Percentiles rank a stretch among this genome's conserved stretches.
Evolutionary conservation across 2,888 invertebrate species (phyloP).

Genomic region (Aleiodes alternator): DNA sequence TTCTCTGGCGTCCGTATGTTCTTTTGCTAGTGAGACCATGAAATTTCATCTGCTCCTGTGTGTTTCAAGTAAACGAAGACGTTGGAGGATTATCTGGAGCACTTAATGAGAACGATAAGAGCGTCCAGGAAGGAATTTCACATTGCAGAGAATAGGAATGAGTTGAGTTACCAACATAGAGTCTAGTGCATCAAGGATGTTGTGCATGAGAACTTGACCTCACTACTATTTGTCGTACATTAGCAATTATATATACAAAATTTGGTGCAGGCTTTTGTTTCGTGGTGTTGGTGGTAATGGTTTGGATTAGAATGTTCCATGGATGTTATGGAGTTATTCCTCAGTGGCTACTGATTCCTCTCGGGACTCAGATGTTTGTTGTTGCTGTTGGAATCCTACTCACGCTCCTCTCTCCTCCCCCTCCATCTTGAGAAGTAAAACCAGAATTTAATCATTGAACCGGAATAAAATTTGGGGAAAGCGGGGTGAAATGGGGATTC

Average conservation of each 20-base stretch:
- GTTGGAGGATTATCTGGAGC: slow-evolving; percentile 32
- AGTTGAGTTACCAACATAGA: not conserved
- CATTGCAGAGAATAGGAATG: slow-evolving; percentile 7
- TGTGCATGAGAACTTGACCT: not conserved
- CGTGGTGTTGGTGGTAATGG: slow-evolving; percentile 1
- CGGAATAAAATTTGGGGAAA: slow-evolving; percentile 3
- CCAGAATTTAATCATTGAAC: slow-evolving; percentile 15
- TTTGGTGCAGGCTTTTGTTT: not conserved
- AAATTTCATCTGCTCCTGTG: not conserved
- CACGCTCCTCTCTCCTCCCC: not conserved
- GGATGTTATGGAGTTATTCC: slow-evolving; percentile 10
- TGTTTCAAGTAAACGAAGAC: slow-evolving; percentile 23
- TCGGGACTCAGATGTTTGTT: slow-evolving; percentile 27
- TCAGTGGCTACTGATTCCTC: slow-evolving; percentile 20
- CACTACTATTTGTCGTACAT: slow-evolving; percentile 16
- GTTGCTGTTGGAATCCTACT: slow-evolving; percentile 18
- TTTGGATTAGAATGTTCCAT: slow-evolving; percentile 20
- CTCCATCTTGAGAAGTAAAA: slow-evolving; percentile 6
- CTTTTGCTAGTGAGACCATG: not conserved
- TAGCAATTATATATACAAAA: slow-evolving; percentile 23
- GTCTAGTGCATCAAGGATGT: slow-evolving; percentile 12
- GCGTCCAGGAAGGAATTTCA: slow-evolving; percentile 12
- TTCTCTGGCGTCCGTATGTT: not conserved
- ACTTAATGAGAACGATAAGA: slow-evolving; percentile 42
- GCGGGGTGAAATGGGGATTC: not conserved